Conservation (phyloP, 92 coral and sea anemone species). For the Parazoanthus darwini region DNA sequence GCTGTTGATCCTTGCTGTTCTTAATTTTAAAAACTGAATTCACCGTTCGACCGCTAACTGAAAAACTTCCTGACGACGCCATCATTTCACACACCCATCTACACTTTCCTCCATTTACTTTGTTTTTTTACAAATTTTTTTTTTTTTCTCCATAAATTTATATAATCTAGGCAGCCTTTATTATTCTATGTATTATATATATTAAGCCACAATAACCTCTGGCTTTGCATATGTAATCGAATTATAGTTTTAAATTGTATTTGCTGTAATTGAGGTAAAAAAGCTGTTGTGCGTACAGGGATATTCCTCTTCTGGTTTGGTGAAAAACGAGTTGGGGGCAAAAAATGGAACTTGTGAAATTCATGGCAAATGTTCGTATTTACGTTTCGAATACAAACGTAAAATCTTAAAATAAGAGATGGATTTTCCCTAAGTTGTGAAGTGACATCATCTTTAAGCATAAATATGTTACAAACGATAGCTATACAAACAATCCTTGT, state of each 20-base stretch:
- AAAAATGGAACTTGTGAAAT: not conserved
- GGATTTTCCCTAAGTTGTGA: not conserved
- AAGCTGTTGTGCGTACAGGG: too few relatives aligned
- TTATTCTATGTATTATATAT: too few relatives aligned
- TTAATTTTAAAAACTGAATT: too few relatives aligned
- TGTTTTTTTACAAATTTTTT: not conserved
- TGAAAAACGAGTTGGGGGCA: not conserved
- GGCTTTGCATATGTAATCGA: not conserved
- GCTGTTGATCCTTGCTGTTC: too few relatives aligned
- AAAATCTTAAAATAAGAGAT: not conserved
- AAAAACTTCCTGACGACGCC: not conserved
- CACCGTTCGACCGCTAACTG: not conserved
- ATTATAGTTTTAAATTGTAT: not conserved
- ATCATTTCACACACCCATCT: not conserved
- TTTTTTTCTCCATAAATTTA: not conserved
- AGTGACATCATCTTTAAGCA: not conserved
- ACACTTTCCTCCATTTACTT: not conserved
- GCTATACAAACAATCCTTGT: not conserved
- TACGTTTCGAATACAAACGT: not conserved
- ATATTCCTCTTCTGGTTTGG: not conserved
- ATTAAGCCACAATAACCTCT: not conserved
- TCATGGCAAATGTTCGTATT: not conserved
- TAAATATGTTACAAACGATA: not conserved
- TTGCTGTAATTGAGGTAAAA: not conserved
- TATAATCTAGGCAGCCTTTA: not conserved